Base-by-base conservation (phyloP, 2,113 vertebrate genomes). In the Myocastor coypus region DNA sequence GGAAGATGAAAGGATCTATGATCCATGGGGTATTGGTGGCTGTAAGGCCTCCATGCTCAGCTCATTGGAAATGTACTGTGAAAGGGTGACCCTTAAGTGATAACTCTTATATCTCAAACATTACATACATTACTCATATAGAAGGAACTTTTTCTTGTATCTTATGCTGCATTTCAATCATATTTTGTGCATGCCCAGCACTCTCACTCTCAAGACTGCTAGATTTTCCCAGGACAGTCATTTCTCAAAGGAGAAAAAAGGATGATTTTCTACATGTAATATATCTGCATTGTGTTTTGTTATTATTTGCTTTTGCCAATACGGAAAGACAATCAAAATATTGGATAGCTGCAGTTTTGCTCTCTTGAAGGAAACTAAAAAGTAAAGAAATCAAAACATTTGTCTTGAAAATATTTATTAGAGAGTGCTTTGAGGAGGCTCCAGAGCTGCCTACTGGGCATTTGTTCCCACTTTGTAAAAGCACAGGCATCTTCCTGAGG, bases 201-300 rank as follows among this genome's bases (percentile, higher is more conserved):
- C 28, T 46, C 28, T 95, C 19, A 73, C 28, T 28, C 28, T 97
- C 66, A 90, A 83, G 50, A 37, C 11, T 71, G 32, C 32, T 17
- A 80, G 34, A 81, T 80, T 92, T 93, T 95, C 59, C 63, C 46
- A 1, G 88, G 71, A 87, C 20, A 73, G 71, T 94, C 11, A 66
- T 71, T 95, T 89, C 59, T 89, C 3, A 30, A 91, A 95, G 46
- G 68, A 50, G 37, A 32, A 83, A 5, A 66, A 96, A 63, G 34
- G 32, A 63, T 37, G 7, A 52, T 69, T 93, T 95, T 94, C 37
- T 94, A 30, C 4, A 2, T 32, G 20, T 77, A 52, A 89, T 94
- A 10, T 89, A 89, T 64, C 96, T 97, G 40, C 52, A 55, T 63
- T 92, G n/a, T 88, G 40, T 13, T 83, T 92, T 94, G 7, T 87